Conservation (phyloP, 2,888 invertebrate genomes). For the Quadriops clusia region DNA sequence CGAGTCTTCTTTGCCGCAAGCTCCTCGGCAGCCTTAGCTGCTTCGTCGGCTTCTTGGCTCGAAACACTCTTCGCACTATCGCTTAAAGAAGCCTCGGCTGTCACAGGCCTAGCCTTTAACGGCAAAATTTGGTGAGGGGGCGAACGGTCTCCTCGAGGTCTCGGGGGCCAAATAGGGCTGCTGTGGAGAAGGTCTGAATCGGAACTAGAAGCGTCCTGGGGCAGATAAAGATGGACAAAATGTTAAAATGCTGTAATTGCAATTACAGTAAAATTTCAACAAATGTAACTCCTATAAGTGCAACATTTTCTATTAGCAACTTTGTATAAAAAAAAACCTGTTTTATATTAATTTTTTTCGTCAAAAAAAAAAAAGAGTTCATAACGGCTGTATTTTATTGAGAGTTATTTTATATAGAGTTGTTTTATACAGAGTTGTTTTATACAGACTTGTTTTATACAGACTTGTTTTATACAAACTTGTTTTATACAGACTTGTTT, state of each 20-base stretch:
- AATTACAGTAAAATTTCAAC: too few relatives aligned
- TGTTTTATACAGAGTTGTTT: too few relatives aligned
- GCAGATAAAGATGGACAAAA: neutral
- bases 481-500: too few relatives aligned
- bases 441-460: too few relatives aligned
- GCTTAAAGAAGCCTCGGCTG: conserved; percentile 41
- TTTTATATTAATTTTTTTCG: too few relatives aligned
- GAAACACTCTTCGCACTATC: conserved; percentile 44
- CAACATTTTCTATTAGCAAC: too few relatives aligned
- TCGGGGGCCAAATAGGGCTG: conserved; percentile 33
- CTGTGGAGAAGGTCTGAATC: conserved; percentile 44
- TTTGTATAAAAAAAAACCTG: too few relatives aligned
- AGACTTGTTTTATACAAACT: too few relatives aligned
- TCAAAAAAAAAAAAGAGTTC: too few relatives aligned
- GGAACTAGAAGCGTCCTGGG: conserved; percentile 43
- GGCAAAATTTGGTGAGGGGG: conserved; percentile 20
- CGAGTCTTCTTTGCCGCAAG: conserved; percentile 53
- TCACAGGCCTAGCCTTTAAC: conserved; percentile 22
- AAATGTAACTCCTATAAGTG: too few relatives aligned
- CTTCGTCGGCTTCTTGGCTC: conserved; percentile 42
- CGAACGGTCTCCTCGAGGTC: conserved; percentile 33
- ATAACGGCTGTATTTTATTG: too few relatives aligned
- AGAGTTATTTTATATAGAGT: too few relatives aligned
- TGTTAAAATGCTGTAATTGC: neutral
- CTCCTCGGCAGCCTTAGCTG: conserved; percentile 42